Conservation (phyloP, 37 sponge, comb jelly and placozoan species). For the Halichondria panicea region DNA sequence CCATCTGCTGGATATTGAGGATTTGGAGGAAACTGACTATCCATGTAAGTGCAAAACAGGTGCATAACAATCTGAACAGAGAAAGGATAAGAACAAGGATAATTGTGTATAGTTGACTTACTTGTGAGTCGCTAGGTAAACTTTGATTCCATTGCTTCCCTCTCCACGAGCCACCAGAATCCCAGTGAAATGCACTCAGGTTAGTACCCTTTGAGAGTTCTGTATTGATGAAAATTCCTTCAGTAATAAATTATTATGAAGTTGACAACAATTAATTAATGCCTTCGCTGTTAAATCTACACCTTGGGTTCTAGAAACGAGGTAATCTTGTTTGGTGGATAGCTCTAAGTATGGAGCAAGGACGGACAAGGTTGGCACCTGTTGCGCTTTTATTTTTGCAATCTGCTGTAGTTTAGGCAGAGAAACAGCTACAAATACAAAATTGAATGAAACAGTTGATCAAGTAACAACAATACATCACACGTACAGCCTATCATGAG, state of each 20-base stretch:
- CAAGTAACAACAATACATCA: background rate
- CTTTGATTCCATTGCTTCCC: conserved; percentile 79
- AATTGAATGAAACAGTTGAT: background rate
- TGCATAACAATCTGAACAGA: conserved; percentile 76
- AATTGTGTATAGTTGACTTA: background rate
- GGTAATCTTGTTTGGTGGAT: conserved; percentile 85
- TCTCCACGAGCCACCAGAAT: conserved; percentile 78
- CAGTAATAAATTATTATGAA: too few species aligned
- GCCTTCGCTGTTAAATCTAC: too few species aligned
- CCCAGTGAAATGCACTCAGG: conserved; percentile 77
- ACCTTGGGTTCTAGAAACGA: conserved; percentile 80
- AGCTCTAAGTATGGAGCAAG: conserved; percentile 82
- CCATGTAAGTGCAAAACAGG: conserved; percentile 78
- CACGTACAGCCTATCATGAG: conserved; percentile 66
- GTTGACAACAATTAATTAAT: too few species aligned
- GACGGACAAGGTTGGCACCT: conserved; percentile 57
- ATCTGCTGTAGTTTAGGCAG: conserved; percentile 29
- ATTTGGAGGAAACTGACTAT: conserved; percentile 74
- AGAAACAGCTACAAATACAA: conserved; percentile 8
- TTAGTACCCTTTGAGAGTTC: conserved; percentile 79
- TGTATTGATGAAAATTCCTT: background rate
- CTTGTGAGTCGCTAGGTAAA: conserved; percentile 89
- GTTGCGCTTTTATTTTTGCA: conserved; percentile 31
- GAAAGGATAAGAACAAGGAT: background rate
- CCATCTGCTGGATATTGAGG: conserved; percentile 83